These are phyloP conservation scores for Adelphocoris suturalis DNA, from an alignment of 2,888 invertebrate species.

Conservation along the genomic window DNA sequence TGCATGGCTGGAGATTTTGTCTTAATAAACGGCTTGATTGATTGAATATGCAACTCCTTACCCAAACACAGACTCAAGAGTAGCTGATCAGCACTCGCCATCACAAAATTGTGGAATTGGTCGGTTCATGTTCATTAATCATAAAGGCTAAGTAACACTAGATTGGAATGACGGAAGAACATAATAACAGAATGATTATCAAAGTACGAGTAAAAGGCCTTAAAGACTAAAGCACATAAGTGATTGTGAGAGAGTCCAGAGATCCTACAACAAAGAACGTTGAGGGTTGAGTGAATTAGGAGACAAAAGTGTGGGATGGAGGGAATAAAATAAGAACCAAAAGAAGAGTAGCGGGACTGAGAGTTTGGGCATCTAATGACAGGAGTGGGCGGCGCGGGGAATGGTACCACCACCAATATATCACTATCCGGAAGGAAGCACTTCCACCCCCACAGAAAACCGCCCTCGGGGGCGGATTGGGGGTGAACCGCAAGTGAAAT, in stretches of 20 bases:
- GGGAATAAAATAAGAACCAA: constrained; percentile 30
- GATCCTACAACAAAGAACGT: constrained; percentile 4
- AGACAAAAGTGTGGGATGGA: constrained; percentile 57
- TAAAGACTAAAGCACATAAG: neutral
- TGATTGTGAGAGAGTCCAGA: neutral
- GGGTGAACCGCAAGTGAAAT: constrained; percentile 65
- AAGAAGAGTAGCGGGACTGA: neutral
- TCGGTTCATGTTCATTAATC: no score
- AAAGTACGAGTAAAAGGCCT: neutral
- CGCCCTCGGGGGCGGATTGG: constrained; percentile 7
- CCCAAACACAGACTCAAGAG: no score
- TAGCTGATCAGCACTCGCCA: no score
- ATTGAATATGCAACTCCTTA: no score
- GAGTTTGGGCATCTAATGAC: constrained; percentile 61
- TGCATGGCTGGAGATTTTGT: no score
- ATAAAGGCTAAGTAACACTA: no score
- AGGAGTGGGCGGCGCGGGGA: constrained; percentile 26
- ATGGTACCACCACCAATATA: constrained; percentile 31
- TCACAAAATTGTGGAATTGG: no score
- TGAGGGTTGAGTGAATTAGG: constrained; percentile 55
- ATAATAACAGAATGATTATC: no score
- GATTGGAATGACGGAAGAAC: no score
- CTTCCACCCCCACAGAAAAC: constrained; percentile 60
- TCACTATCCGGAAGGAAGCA: constrained; percentile 69
- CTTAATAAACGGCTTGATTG: no score